Conservation (phyloP, 2,888 invertebrate species). For the Hermaeophaga mercurialis region DNA sequence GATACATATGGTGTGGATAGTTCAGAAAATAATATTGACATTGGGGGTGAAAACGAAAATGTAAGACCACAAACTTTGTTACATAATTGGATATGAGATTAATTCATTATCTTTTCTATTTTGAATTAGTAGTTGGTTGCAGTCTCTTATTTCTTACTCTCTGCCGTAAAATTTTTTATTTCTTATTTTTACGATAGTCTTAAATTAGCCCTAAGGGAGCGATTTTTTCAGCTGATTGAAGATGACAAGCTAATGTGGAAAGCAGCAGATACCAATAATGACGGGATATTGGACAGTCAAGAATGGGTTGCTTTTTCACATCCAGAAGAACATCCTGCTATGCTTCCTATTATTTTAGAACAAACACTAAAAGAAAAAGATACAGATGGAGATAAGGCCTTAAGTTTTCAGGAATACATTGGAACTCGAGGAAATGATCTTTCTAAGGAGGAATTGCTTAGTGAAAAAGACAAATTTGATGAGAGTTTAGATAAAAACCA, state of each 20-base stretch:
- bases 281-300: constrained; percentile 72
- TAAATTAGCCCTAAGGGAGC: too few relatives aligned
- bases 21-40: constrained; percentile 34
- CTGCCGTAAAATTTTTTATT: too few relatives aligned
- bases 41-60: constrained; percentile 48
- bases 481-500: constrained; percentile 81
- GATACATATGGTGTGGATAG: constrained; percentile 78
- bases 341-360: constrained; percentile 79
- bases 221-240: constrained; percentile 62
- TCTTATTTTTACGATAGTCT: neutral
- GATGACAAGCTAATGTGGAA: constrained; percentile 88
- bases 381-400: constrained; percentile 77
- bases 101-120: neutral
- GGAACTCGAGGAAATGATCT: constrained; percentile 72
- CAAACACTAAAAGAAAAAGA: constrained; percentile 90
- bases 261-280: constrained; percentile 82
- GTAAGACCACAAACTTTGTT: too few relatives aligned
- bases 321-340: constrained; percentile 90
- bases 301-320: constrained; percentile 91
- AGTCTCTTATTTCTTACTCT: too few relatives aligned
- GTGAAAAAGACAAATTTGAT: constrained; percentile 84
- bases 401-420: constrained; percentile 83
- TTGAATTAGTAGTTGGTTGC: neutral
- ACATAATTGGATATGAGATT: too few relatives aligned
- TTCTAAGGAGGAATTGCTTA: constrained; percentile 73